Evolutionary conservation across 2,113 vertebrate species (phyloP), one percentile per base, ranked within the genome.

Genomic region (Oreochromis niloticus): DNA sequence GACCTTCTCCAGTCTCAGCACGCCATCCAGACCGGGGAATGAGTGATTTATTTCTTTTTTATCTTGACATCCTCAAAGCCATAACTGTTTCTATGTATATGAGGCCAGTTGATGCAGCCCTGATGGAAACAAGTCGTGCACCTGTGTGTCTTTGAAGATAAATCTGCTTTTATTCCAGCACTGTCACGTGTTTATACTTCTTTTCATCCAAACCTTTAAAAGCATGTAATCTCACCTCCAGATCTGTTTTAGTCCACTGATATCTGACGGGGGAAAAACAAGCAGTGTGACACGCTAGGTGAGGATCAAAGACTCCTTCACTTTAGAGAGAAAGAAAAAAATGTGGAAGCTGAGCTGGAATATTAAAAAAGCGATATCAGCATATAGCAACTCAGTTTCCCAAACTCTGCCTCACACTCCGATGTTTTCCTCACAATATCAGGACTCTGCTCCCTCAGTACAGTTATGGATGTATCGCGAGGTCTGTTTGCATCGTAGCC

Each of bases 401-500:
- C 83, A 27, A 68, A 59, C 41, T 71, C 10, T 66, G 48, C 75
- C 57, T 50, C 83, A 82, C 61, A 80, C 86, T 71, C 4, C 75
- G 48, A 84, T 56, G 85, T 86, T 89, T 80, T 41, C 36, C 63
- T 57, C 10, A 2, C 46, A 89, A 89, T 92, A 91, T 91, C 50
- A 90, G 90, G 93, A 91, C 89, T 88, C 50, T 16, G 50, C 88
- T 93, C 66, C 34, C 80, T 91, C 79, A 8, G 63, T 57, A 82
- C 52, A n/a, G 88, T 86, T 89, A 93, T 93, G 93, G 90, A 92
- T 95, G 88, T 84, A 83, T 73, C 6, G 27, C 16, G 3, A 84
- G 57, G 80, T 92, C 91, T 90, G 83, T 92, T 93, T 94, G 91
- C 88, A 87, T 85, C 84, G 63, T 93, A 91, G 92, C 91, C 93